Evolutionary conservation across 2,797 vertebrate genomes (phyloP).

Genomic region (Xiphophorus birchmanni): DNA sequence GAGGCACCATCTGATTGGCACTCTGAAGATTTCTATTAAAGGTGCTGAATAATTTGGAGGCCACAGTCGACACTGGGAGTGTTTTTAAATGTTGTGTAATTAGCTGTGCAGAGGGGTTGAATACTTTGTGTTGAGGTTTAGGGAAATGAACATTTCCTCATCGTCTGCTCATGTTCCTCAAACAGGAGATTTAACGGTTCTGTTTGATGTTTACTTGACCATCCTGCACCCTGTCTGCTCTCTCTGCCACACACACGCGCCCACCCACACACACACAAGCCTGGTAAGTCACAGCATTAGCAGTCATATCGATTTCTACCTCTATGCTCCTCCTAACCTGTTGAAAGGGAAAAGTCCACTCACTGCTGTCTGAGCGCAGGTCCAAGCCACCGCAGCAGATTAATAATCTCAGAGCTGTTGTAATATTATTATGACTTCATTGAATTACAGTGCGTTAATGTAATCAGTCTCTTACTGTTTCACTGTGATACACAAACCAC

Average conservation of each 20-base stretch:
- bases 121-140: background rate
- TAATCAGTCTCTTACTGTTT: background rate
- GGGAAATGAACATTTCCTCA: background rate
- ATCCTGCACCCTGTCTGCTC: slow-evolving; percentile 13
- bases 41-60: background rate
- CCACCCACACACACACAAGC: background rate
- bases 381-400: slow-evolving; percentile 11
- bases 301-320: slow-evolving; percentile 77
- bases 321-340: slow-evolving; percentile 57
- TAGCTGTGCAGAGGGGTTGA: background rate
- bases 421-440: background rate
- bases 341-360: slow-evolving; percentile 42
- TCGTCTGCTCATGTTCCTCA: background rate
- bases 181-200: slow-evolving; percentile 51
- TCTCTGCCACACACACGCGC: background rate
- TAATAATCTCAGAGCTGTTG: slow-evolving; percentile 1
- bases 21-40: background rate
- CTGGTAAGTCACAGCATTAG: slow-evolving; percentile 74
- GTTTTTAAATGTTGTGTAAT: background rate
- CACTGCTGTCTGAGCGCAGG: slow-evolving; percentile 1
- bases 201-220: slow-evolving; percentile 57
- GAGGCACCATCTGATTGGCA: background rate
- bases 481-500: background rate
- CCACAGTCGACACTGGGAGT: background rate
- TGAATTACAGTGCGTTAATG: background rate